Evolutionary conservation across 2,797 vertebrate genomes (phyloP).

Genomic region (Anguilla megastoma): DNA sequence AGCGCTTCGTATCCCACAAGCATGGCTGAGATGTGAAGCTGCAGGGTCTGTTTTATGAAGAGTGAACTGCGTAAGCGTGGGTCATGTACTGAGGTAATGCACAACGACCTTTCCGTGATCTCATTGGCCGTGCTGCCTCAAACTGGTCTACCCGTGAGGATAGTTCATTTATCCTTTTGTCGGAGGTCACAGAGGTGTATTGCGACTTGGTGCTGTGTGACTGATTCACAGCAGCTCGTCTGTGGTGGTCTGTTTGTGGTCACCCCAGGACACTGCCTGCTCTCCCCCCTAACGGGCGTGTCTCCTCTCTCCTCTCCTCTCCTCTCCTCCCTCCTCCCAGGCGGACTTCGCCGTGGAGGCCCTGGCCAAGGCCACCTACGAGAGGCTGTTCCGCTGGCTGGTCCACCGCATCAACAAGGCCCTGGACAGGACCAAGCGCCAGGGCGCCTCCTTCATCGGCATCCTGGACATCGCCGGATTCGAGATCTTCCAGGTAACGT

Average conservation of each 20-base stretch:
- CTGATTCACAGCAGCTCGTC: too few species aligned
- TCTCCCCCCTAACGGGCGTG: not conserved
- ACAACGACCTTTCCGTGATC: not conserved
- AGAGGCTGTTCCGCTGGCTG: constrained; percentile 97
- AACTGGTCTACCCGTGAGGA: not conserved
- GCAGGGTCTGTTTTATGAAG: not conserved
- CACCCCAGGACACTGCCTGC: not conserved
- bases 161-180: not conserved
- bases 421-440: constrained; percentile 93
- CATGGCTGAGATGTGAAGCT: not conserved
- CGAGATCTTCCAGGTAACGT: constrained; percentile 92
- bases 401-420: constrained; percentile 97
- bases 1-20: not conserved
- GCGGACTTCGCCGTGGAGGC: constrained; percentile 98
- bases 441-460: constrained; percentile 98
- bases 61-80: not conserved
- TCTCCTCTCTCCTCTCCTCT: too few species aligned
- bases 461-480: constrained; percentile 98
- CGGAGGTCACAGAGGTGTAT: not conserved
- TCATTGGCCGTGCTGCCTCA: not conserved
- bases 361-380: constrained; percentile 93
- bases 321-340: constrained; percentile 58
- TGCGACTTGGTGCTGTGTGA: not conserved
- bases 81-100: not conserved
- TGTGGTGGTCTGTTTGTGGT: not conserved